Conservation (phyloP, 2,797 vertebrate genomes). For the Glossophaga mutica region DNA sequence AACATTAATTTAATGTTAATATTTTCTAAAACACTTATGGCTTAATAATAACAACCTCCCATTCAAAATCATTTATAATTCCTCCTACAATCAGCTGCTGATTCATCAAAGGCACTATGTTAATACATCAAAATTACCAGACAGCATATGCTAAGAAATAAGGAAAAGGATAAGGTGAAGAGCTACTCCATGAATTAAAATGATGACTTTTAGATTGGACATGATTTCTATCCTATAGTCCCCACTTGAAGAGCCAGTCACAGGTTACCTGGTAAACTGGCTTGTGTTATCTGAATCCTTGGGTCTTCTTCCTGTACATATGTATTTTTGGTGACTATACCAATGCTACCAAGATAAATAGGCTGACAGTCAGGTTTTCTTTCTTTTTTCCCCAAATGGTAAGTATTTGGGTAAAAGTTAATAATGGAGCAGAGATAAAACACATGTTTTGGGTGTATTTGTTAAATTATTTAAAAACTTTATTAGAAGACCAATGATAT, state of each 20-base stretch:
- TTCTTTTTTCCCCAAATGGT: neutral
- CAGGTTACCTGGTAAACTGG: neutral
- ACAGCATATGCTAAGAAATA: neutral
- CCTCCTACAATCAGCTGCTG: neutral
- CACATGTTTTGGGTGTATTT: neutral
- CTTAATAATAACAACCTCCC: conserved; percentile 35
- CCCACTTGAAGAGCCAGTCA: neutral
- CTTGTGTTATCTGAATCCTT: neutral
- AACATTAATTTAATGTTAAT: conserved; percentile 63
- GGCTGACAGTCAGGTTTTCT: neutral
- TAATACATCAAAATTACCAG: neutral
- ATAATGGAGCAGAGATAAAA: neutral
- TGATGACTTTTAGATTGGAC: neutral
- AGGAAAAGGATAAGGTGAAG: neutral
- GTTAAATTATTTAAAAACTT: neutral
- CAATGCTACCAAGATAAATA: neutral
- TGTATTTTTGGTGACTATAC: neutral
- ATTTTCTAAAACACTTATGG: conserved; percentile 48
- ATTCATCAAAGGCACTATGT: conserved; percentile 35
- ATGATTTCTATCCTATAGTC: neutral
- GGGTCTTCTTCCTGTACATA: neutral
- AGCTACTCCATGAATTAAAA: neutral
- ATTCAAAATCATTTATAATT: conserved; percentile 54
- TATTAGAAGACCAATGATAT: neutral
- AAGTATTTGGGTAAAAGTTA: neutral